Percentiles rank a stretch among this genome's conserved stretches.
Evolutionary conservation across 2,113 vertebrate genomes (phyloP).

Genomic region (Hippocampus zosterae): DNA sequence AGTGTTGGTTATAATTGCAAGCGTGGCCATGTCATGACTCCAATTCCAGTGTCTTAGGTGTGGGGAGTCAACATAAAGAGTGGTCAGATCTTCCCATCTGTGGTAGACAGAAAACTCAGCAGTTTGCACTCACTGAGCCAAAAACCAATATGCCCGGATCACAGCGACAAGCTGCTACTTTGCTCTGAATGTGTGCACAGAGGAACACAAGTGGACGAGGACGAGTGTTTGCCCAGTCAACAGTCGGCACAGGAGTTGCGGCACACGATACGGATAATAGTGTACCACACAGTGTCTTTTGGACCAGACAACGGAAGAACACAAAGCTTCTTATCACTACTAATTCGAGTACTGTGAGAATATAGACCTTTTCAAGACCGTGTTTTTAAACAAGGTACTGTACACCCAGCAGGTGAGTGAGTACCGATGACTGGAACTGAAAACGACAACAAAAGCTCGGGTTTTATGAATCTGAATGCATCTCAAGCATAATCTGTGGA

Average conservation of each 20-base stretch:
- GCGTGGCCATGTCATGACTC: not conserved
- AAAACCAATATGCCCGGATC: conserved; percentile 7
- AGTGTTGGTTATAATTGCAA: not conserved
- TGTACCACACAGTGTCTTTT: not conserved
- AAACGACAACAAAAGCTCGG: too few species aligned
- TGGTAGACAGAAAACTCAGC: not conserved
- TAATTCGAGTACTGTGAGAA: too few species aligned
- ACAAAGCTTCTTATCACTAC: not conserved
- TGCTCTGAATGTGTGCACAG: conserved; percentile 3
- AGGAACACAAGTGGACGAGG: not conserved
- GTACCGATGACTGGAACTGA: too few species aligned
- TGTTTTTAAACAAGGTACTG: not conserved
- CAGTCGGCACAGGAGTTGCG: not conserved
- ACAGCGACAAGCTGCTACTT: conserved; percentile 9
- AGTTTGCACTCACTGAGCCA: conserved; percentile 3
- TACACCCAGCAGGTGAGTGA: not conserved
- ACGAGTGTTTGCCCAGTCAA: conserved; percentile 3
- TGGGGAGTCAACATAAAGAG: not conserved
- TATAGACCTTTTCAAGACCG: not conserved
- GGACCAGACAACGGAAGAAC: not conserved
- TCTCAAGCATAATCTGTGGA: too few species aligned
- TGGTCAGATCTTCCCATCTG: conserved; percentile 6
- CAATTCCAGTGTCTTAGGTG: not conserved
- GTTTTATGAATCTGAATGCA: too few species aligned
- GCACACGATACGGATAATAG: not conserved